A percentile compares a stretch with the other conserved stretches of the same genome.
phyloP scores from a whole-genome alignment of 2,797 vertebrate genomes.

The Hylomyscus alleni region DNA sequence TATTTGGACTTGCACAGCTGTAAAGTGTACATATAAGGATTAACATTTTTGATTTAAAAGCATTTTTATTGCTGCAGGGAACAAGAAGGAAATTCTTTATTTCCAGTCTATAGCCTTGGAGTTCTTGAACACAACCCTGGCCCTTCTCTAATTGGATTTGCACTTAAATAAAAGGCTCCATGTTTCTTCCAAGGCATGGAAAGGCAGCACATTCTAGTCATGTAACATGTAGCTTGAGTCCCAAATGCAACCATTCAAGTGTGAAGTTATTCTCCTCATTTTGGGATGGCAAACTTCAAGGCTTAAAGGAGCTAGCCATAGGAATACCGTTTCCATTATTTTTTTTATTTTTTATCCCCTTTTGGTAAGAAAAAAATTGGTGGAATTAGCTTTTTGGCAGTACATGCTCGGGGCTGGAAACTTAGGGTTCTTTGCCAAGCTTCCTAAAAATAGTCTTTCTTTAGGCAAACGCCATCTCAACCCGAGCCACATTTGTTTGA shows the following conservation, averaged over 20 bases:
- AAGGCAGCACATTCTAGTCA: slow-evolving; percentile 10
- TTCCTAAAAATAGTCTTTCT: slow-evolving; percentile 79
- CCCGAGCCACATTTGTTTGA: neutral
- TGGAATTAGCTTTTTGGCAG: slow-evolving; percentile 71
- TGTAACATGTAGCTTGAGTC: neutral
- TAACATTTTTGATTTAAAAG: slow-evolving; percentile 42
- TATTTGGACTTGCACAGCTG: neutral
- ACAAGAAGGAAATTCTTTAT: neutral
- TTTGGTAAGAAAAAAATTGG: slow-evolving; percentile 72
- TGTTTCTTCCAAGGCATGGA: neutral
- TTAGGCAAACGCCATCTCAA: slow-evolving; percentile 62
- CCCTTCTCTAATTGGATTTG: slow-evolving; percentile 22
- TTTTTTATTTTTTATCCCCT: neutral
- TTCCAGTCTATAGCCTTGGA: neutral
- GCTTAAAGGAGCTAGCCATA: neutral
- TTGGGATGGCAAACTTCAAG: slow-evolving; percentile 34
- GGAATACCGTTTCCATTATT: slow-evolving; percentile 55
- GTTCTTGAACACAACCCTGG: neutral
- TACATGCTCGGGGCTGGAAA: slow-evolving; percentile 61
- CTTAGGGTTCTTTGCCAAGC: slow-evolving; percentile 72
- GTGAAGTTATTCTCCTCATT: neutral
- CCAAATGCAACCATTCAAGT: neutral
- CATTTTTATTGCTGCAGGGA: neutral
- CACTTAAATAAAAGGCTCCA: neutral
- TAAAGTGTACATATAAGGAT: neutral